Base-by-base conservation (phyloP, 1,140 invertebrate species). In the Drosophila triauraria region DNA sequence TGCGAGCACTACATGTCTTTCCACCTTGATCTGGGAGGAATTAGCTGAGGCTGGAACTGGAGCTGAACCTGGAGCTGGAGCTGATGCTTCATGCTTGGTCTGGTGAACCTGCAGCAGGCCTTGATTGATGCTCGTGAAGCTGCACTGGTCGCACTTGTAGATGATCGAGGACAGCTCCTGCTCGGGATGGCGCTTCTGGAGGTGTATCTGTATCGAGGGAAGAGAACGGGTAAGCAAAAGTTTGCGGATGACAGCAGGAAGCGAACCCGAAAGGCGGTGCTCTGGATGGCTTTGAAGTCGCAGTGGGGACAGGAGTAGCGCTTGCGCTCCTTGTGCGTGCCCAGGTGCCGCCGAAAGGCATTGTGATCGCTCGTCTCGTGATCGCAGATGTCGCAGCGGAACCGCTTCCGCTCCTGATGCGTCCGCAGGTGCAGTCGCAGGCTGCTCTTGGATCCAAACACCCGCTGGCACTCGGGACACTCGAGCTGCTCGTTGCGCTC, bases 361-460 rank as follows among this genome's bases (percentile, higher is more conserved):
- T 97, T 98, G 92, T 97, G 97, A 91, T 98, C 97, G 2, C 95
- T 94, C 6, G 96, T 95, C 4, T 94, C 93, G 92, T 97, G 98
- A 9, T 94, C 93, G 93, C 98, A 98, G 42, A 94, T 92, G 35
- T 95, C 94, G 88, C 98, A 98, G 25, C 94, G 93, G 91, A 97
- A 98, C 0, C 97, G 97, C 85, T 97, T 97, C 75, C 96, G 96
- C 82, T 96, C 96, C 95, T 91, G 69, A 92, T 94, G 92, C 47
- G 95, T 95, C 47, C 96, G 93, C 78, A 96, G 93, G 91, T 98
- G 97, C 46, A 97, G 93, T 76, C 95, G 95, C 3, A 97, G 91
- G 51, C 95, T 95, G 79, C 93, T 94, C 71, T 94, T 95, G 43
- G 93, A 95, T 62, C 95, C 93, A 42, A 96, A 92, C 46, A 95